Percentiles rank a stretch among this genome's conserved stretches.
Conservation (phyloP, 2,888 invertebrate species). For the Octodonta nipae region DNA sequence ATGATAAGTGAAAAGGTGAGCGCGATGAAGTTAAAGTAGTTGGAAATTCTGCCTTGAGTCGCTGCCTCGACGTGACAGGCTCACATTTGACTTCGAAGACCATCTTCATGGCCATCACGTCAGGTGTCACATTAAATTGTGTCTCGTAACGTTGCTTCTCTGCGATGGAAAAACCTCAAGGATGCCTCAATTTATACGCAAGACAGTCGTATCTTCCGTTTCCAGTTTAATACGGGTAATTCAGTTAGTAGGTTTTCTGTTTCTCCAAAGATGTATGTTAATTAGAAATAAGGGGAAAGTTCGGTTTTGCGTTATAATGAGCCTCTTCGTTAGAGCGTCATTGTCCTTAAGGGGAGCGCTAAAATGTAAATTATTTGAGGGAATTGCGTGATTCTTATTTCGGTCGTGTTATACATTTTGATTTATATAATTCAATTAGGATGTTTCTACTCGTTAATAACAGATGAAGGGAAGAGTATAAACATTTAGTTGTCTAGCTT, state of each 20-base stretch:
- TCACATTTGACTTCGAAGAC: neutral
- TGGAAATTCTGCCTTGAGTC: slow-evolving; percentile 14
- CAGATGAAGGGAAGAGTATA: no score
- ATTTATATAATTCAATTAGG: no score
- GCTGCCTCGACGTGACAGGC: neutral
- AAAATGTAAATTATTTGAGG: no score
- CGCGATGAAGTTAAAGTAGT: slow-evolving; percentile 24
- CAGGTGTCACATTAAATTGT: slow-evolving; percentile 1
- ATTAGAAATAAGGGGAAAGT: no score
- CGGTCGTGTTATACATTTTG: no score
- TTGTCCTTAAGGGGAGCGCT: no score
- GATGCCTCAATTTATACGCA: neutral
- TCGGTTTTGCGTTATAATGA: no score
- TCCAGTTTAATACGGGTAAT: neutral
- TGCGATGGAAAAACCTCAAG: neutral
- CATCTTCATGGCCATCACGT: neutral
- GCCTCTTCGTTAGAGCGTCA: no score
- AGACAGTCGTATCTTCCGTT: neutral
- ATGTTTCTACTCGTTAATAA: no score
- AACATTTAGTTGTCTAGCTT: no score
- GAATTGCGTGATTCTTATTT: no score
- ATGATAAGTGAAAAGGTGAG: slow-evolving; percentile 26
- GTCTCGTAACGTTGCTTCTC: no score
- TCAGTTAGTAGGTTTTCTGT: neutral
- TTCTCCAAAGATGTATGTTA: neutral